Evolutionary conservation across 37 sponge, comb jelly and placozoan species (phyloP).

Genomic region (Axinella damicornis): DNA sequence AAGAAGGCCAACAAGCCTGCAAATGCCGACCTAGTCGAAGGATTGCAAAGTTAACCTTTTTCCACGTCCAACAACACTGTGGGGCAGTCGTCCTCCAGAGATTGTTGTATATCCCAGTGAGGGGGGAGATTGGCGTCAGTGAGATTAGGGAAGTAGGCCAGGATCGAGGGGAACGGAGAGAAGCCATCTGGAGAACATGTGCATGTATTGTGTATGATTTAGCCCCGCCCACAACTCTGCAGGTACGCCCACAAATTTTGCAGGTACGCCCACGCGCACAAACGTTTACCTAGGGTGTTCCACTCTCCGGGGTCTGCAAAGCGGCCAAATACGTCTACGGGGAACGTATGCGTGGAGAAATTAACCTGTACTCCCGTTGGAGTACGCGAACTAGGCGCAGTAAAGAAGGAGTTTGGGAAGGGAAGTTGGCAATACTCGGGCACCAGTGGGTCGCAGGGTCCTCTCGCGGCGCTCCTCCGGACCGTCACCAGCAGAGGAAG

Average conservation of each 20-base stretch:
- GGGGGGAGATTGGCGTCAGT: conserved; percentile 65
- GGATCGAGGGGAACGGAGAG: conserved; percentile 76
- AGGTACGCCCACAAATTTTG: not conserved
- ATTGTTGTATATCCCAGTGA: conserved; percentile 74
- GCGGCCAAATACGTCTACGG: conserved; percentile 37
- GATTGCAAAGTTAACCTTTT: too few species aligned
- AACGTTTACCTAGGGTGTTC: conserved; percentile 74
- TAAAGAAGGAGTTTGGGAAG: conserved; percentile 78
- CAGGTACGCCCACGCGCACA: not conserved
- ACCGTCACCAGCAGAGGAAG: too few species aligned
- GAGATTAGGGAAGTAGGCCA: conserved; percentile 75
- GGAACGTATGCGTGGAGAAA: conserved; percentile 47
- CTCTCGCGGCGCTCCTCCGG: not conserved
- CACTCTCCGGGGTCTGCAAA: conserved; percentile 47
- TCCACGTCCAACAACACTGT: conserved; percentile 58
- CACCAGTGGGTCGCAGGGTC: conserved; percentile 76
- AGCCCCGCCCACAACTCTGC: not conserved
- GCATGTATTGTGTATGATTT: not conserved
- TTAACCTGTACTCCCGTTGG: conserved; percentile 61
- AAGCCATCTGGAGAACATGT: conserved; percentile 70
- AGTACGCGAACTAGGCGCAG: conserved; percentile 15
- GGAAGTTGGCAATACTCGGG: conserved; percentile 83
- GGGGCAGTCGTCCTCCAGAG: conserved; percentile 45
- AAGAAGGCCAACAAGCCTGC: too few species aligned
- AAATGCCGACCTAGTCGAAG: too few species aligned